Evolutionary conservation across 2,797 vertebrate species (phyloP).

Genomic region (Cirrhinus molitorella): DNA sequence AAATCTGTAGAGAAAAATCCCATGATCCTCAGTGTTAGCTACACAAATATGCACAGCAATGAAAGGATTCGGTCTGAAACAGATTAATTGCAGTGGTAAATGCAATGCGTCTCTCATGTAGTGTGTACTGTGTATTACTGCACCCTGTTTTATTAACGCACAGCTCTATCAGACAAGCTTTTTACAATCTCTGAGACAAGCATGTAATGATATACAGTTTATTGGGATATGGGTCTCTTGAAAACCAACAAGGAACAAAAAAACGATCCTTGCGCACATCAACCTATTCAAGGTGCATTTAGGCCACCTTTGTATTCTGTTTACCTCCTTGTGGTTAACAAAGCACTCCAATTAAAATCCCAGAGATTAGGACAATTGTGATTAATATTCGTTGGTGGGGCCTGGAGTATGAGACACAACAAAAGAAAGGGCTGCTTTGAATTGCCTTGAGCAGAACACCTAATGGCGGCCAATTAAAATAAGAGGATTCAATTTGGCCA

Average conservation of each 20-base stretch:
- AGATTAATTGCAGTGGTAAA: too few species aligned
- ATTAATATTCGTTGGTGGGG: conserved; percentile 80
- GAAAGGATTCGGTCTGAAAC: conserved; percentile 47
- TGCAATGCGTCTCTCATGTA: conserved; percentile 14
- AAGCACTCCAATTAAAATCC: conserved; percentile 76
- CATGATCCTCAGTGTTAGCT: conserved; percentile 52
- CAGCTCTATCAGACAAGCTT: conserved; percentile 40
- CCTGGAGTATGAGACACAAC: conserved; percentile 72
- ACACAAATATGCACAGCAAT: conserved; percentile 49
- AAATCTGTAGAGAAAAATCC: conserved; percentile 68
- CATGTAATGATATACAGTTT: conserved; percentile 45
- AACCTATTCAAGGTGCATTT: conserved; percentile 65
- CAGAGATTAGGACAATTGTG: conserved; percentile 78
- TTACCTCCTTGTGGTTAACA: conserved; percentile 73
- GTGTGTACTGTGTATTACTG: conserved; percentile 6
- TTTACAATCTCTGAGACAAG: conserved; percentile 41
- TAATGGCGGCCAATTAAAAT: conserved; percentile 85
- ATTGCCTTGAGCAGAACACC: conserved; percentile 78
- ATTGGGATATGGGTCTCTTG: conserved; percentile 52
- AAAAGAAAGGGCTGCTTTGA: conserved; percentile 68
- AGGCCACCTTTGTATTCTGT: conserved; percentile 72
- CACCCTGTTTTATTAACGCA: conserved; percentile 30
- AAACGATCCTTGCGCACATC: too few species aligned
- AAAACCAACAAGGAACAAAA: conserved; percentile 69
- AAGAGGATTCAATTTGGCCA: conserved; percentile 85